Base-by-base conservation (phyloP, 1,140 invertebrate species). In the Drosophila bipectinata region DNA sequence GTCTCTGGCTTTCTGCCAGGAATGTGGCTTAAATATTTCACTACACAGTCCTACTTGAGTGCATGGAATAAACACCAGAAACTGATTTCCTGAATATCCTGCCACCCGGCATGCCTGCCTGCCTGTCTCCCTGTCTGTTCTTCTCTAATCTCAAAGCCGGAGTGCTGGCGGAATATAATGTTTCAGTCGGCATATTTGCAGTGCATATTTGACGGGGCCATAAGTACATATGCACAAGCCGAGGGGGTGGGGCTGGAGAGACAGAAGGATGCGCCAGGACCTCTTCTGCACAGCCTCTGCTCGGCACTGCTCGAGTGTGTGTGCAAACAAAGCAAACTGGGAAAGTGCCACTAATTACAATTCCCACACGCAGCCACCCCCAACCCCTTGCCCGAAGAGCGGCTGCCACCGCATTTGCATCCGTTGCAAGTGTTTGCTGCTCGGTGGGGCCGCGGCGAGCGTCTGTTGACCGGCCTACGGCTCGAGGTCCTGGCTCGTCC, bases 301-400 rank as follows among this genome's bases (percentile, higher is more conserved):
- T 37, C 34, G 34, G 77, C 69, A 39, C 82, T 32, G 72, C 68
- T 53, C 74, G 77, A 78, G 80, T 88, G 78, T 85, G 78, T 78
- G 79, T 58, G 78, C 83, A 88, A 85, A 88, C 83, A 85, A 82
- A 78, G 83, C 60, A 53, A 87, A 66, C 78, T 87, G 83, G 83
- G 83, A 82, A 88, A 85, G 83, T 78, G 83, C 83, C 81, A 88
- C 81, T 88, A 85, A 85, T 85, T 85, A 85, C 81, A 85, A 88
- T 85, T 85, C 81, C 68, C 74, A 77, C 54, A 75, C 82, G 66
- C 61, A 64, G 53, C n/a, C 41, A 18, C 8, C 47, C 12, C 39
- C n/a, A 28, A 7, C 26, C 26, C 26, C 26, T 6, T 4, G 26
- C 5, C 26, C 5, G 6, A 28, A 28, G 26, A 28, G 41, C 48